Evolutionary conservation across 2,797 vertebrate genomes (phyloP), one percentile per base, ranked within the genome.

Genomic region (Cossypha niveicapilla): DNA sequence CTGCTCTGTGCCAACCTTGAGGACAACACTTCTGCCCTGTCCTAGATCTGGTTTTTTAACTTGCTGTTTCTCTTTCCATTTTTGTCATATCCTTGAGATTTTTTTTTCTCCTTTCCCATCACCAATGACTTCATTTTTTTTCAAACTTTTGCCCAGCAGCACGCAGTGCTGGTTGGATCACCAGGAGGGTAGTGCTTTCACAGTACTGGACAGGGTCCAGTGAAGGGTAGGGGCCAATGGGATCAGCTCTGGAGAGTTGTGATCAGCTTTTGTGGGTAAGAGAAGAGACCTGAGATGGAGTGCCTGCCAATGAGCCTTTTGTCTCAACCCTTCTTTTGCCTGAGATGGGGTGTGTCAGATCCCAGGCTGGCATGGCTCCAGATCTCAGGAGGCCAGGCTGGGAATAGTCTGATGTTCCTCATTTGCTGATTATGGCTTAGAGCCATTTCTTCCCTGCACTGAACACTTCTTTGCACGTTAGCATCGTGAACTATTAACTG

Each of bases 1-100:
- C 48, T 86, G 14, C 65, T 71, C 0, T 0, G 13, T 53, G 25
- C 37, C 1, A 1, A 19, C 45, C 2, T 0, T 17, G 54, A 72
- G 48, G 17, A 42, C 37, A 57, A 4, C 34, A 61, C 4, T 57
- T 80, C 27, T 47, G 11, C 66, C 44, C 11, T 60, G 48, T 13
- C 41, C 57, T 77, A 66, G 48, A 57, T 67, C 11, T 61, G 6
- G 12, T 22, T 42, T 51, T 88, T 71, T 41, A 53, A 67, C 57
- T 60, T 50, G 7, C 30, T 81, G 23, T 25, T 92, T 77, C 53
- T 54, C n/a, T 81, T 89, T 73, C 37, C 16, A 28, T 42, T 81
- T 78, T 11, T 8, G 12, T 81, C 30, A 18, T 32, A 68, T 25
- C 42, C 24, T 45, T 1, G 0, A 78, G 42, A 16, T 9, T 7